phyloP scores from a whole-genome alignment of 1,140 invertebrate species.

The Drosophila mojavensis region DNA sequence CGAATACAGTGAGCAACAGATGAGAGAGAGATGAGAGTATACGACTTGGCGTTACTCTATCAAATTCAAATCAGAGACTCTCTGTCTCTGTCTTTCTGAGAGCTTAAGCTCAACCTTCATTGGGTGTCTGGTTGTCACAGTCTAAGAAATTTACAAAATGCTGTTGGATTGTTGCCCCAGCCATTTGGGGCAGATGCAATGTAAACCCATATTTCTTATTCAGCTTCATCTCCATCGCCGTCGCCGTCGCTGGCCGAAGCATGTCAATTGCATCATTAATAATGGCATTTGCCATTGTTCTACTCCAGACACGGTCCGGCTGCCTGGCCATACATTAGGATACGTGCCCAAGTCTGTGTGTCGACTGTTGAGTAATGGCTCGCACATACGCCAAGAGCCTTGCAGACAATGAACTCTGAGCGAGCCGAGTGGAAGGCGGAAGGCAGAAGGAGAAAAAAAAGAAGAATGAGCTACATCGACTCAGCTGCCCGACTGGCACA shows the following conservation, averaged over 20 bases:
- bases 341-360: conserved; percentile 39
- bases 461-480: conserved; percentile 3
- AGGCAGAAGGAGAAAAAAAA: no score
- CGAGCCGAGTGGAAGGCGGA: no score
- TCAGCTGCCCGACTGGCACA: conserved; percentile 14
- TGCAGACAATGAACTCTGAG: no score
- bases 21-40: conserved; percentile 4
- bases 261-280: conserved; percentile 78
- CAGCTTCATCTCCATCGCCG: conserved; percentile 14
- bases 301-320: conserved; percentile 18
- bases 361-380: conserved; percentile 62
- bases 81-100: no score
- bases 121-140: no score
- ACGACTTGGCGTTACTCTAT: conserved; percentile 2
- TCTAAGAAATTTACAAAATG: conserved; percentile 24
- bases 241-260: conserved; percentile 23
- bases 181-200: conserved; percentile 5
- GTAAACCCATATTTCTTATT: conserved; percentile 33
- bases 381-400: conserved; percentile 7
- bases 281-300: conserved; percentile 59
- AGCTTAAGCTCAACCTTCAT: no score
- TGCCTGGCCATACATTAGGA: conserved; percentile 50
- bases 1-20: conserved; percentile 2
- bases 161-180: conserved; percentile 3
- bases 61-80: no score